phyloP scores from a whole-genome alignment of 2,797 vertebrate genomes.

The Sarcophilus harrisii region DNA sequence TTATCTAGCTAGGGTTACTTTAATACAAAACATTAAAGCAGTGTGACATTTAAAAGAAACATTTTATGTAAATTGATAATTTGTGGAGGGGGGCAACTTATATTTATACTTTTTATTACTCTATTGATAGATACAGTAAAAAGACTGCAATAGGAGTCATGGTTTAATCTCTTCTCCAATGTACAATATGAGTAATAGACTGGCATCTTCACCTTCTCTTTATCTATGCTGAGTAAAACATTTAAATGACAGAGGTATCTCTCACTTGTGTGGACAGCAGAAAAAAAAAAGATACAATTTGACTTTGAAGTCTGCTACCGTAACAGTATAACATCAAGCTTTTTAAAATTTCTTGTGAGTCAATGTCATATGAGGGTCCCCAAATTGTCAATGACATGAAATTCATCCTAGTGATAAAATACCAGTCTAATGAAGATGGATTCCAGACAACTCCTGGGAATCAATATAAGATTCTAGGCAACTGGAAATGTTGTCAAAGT shows the following conservation, averaged over 20 bases:
- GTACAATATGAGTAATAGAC: not conserved
- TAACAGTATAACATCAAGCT: not conserved
- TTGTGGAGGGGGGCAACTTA: not conserved
- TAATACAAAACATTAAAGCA: not conserved
- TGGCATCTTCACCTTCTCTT: no score
- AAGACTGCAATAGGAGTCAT: not conserved
- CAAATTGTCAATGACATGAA: not conserved
- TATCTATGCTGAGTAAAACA: accelerated
- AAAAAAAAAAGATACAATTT: not conserved
- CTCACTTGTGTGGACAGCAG: accelerated
- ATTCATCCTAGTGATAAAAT: not conserved
- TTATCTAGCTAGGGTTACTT: not conserved
- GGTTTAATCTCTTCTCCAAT: not conserved
- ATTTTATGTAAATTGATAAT: not conserved
- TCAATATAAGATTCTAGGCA: not conserved
- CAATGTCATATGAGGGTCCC: not conserved
- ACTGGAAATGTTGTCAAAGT: not conserved
- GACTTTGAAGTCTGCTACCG: not conserved
- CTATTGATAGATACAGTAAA: not conserved
- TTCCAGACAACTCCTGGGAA: not conserved
- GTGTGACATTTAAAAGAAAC: not conserved
- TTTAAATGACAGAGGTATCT: not conserved
- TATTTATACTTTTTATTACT: not conserved
- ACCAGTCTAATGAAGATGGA: not conserved
- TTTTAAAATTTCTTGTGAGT: not conserved